Conservation (phyloP, 2,888 invertebrate species). For the Philopedon plagiatum region DNA sequence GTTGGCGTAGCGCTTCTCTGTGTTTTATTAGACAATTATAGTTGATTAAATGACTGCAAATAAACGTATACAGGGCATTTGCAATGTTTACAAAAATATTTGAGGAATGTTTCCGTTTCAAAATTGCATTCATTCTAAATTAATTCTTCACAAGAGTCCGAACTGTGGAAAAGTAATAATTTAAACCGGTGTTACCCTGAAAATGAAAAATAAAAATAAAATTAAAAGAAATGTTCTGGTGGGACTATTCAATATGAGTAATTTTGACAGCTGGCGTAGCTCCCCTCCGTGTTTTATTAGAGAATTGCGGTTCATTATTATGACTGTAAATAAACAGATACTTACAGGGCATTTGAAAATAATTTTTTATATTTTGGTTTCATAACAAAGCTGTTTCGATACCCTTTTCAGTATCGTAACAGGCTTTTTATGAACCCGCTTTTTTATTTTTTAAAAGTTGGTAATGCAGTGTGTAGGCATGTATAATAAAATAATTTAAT, state of each 20-base stretch:
- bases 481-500: too few species aligned
- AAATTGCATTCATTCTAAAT: too few species aligned
- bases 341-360: too few species aligned
- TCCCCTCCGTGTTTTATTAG: neutral
- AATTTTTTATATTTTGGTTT: too few species aligned
- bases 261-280: conserved; percentile 34
- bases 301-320: neutral
- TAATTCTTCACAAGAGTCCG: conserved; percentile 41
- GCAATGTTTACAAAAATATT: too few species aligned
- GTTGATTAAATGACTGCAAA: neutral
- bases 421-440: too few species aligned
- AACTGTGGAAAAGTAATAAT: conserved; percentile 44
- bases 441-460: too few species aligned
- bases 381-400: too few species aligned
- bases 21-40: neutral
- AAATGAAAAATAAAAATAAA: conserved; percentile 45
- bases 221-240: conserved; percentile 41
- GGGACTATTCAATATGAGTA: conserved; percentile 31
- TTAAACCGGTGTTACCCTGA: conserved; percentile 35
- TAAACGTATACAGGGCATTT: too few species aligned
- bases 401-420: too few species aligned
- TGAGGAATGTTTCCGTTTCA: too few species aligned
- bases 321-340: neutral
- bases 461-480: too few species aligned
- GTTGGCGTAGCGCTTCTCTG: conserved; percentile 16